Percentiles rank a stretch among this genome's conserved stretches.
phyloP scores from a whole-genome alignment of 2,113 vertebrate species.

The Leucoraja erinaceus region DNA sequence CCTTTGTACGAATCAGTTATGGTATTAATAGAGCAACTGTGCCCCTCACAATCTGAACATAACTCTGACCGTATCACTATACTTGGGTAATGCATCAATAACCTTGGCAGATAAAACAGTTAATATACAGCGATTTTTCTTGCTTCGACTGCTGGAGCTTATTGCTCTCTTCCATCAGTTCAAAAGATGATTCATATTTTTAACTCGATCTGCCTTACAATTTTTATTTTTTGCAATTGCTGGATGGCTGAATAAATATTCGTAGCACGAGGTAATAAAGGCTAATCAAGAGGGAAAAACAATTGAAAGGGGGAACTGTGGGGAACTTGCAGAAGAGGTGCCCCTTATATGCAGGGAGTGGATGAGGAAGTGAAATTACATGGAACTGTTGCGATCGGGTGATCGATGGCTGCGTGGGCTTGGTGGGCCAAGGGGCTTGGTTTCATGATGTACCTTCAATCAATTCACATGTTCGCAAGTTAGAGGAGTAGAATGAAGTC shows the following conservation, averaged over 20 bases:
- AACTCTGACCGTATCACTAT: conserved; percentile 19
- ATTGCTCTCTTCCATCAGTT: background rate
- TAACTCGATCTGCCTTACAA: background rate
- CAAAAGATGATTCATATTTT: conserved; percentile 5
- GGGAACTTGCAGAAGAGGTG: too few species aligned
- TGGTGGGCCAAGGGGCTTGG: too few species aligned
- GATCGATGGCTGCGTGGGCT: too few species aligned
- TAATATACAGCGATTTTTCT: conserved; percentile 1
- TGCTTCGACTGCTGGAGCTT: background rate
- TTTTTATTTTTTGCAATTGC: background rate
- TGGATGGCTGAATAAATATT: background rate
- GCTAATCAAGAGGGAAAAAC: too few species aligned
- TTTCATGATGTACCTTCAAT: too few species aligned
- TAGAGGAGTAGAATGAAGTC: too few species aligned
- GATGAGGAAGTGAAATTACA: too few species aligned
- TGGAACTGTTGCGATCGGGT: too few species aligned
- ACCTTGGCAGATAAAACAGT: background rate
- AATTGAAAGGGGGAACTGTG: too few species aligned
- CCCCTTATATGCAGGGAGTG: too few species aligned
- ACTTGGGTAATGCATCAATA: background rate
- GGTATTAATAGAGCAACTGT: conserved; percentile 23
- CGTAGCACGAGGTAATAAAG: background rate
- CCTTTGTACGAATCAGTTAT: background rate
- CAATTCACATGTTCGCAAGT: too few species aligned
- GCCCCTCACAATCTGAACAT: background rate